These are phyloP conservation scores for Tyria jacobaeae DNA, from an alignment of 2,888 invertebrate species.

Conservation along the genomic window DNA sequence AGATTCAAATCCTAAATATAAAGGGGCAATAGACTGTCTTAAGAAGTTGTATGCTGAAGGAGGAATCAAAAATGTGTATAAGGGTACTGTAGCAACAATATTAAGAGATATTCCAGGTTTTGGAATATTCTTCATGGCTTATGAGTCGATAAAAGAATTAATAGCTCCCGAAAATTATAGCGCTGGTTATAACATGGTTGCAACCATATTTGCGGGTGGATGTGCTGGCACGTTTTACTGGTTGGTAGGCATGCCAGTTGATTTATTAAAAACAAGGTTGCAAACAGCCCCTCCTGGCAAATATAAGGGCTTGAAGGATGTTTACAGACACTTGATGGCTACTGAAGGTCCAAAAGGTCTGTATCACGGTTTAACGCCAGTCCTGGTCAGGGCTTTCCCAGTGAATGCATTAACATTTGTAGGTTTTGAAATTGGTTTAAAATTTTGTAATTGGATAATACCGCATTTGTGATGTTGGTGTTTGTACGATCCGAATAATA, in stretches of 20 bases:
- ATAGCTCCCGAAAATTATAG: slow-evolving; percentile 3
- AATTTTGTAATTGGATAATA: neutral
- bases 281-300: slow-evolving; percentile 4
- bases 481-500: neutral
- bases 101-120: slow-evolving; percentile 12
- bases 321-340: slow-evolving; percentile 6
- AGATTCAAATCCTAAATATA: slow-evolving; percentile 4
- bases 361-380: neutral
- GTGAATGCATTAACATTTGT: slow-evolving; percentile 8
- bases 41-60: slow-evolving; percentile 13
- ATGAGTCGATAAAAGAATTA: neutral
- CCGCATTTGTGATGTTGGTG: neutral
- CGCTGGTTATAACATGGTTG: neutral
- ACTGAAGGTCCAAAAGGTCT: slow-evolving; percentile 8
- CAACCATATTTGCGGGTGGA: slow-evolving; percentile 5
- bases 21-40: slow-evolving; percentile 3
- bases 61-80: slow-evolving; percentile 5
- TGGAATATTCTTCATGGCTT: slow-evolving; percentile 12
- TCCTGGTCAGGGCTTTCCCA: slow-evolving; percentile 10
- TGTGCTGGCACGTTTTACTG: slow-evolving; percentile 3
- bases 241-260: slow-evolving; percentile 13
- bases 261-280: slow-evolving; percentile 11
- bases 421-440: slow-evolving; percentile 9
- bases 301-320: neutral
- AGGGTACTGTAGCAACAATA: slow-evolving; percentile 1